Base-by-base conservation (phyloP, 30 jellyfish, hydroid and myxozoan genomes). In the Chironex yamaguchii region DNA sequence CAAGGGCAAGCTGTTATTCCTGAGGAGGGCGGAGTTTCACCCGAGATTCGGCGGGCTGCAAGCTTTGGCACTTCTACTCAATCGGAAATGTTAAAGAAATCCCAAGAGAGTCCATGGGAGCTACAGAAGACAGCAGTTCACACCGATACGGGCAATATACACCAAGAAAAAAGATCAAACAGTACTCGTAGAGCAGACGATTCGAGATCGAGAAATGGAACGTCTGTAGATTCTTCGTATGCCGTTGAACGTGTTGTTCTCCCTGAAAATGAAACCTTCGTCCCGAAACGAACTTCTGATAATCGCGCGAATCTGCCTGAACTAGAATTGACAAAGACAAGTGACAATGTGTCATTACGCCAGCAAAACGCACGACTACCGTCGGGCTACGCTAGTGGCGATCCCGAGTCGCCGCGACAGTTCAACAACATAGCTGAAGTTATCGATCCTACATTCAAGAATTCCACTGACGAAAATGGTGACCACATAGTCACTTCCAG, bases 381-480 rank as follows among this genome's bases (percentile, higher is more conserved):
- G 0, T 22, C 4, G 34, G 36, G 33, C 24, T 70, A 83, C 30
- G 81, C 34, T 9, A 34, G 36, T 0, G 0, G 73, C 13, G 65
- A 35, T 26, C 52, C 54, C 30, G 42, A 54, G 11, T 36, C 67
- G 24, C 27, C 67, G 17, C 78, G 63, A 24, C 81, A 24, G 27
- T 88, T 66, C 48, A 14, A 58, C 22, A 88, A 88, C 62, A 81
- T 88, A 31, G 96, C 96, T 9, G 96, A 79, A 22, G 36, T 86
- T 27, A 67, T 88, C 1, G 96, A 88, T 30, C 96, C 96, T 20
- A 88, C 96, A 14, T 88, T 53, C 34, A 69, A 52, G 11, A 83
- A 81, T 4, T 83, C 62, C 26, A 63, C 58, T 0, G 96, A 75
- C 34, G 65, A 30, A 0, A 76, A 85, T 32, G 26, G 36, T 6